Conservation (phyloP, 2,888 invertebrate species). For the Hofmannophila pseudospretella region DNA sequence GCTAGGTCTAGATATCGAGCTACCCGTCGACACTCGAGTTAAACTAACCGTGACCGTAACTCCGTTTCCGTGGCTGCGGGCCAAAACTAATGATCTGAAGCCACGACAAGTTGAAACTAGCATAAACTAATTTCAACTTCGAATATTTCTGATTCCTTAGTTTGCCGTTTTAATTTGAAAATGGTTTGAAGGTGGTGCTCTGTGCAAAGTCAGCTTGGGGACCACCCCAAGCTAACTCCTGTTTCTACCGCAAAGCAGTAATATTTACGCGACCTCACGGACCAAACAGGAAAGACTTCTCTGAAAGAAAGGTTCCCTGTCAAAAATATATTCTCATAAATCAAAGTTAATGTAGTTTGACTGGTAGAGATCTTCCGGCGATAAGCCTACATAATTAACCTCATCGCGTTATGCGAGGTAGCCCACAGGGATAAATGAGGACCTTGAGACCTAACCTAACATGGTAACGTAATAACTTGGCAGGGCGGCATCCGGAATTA, state of each 20-base stretch:
- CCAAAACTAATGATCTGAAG: constrained; percentile 1
- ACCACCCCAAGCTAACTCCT: too few relatives aligned
- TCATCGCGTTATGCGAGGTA: not conserved
- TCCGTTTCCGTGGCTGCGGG: not conserved
- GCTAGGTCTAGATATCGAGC: too few relatives aligned
- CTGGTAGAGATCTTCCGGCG: not conserved
- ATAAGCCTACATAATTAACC: not conserved
- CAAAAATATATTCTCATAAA: too few relatives aligned
- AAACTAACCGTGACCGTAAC: constrained; percentile 1
- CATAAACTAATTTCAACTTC: not conserved
- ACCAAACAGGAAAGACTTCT: too few relatives aligned
- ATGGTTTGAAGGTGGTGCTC: too few relatives aligned
- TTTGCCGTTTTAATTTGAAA: too few relatives aligned
- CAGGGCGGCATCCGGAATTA: not conserved
- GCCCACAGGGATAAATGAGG: not conserved
- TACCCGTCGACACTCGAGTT: not conserved
- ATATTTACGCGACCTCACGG: too few relatives aligned
- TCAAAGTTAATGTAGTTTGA: too few relatives aligned
- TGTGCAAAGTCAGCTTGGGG: too few relatives aligned
- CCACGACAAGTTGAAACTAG: not conserved
- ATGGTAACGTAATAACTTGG: not conserved
- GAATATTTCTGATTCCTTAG: not conserved
- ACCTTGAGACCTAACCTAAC: not conserved
- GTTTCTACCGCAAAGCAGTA: too few relatives aligned
- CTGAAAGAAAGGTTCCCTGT: too few relatives aligned